Evolutionary conservation across 2,888 invertebrate genomes (phyloP).

Genomic region (Leptothorax acervorum): DNA sequence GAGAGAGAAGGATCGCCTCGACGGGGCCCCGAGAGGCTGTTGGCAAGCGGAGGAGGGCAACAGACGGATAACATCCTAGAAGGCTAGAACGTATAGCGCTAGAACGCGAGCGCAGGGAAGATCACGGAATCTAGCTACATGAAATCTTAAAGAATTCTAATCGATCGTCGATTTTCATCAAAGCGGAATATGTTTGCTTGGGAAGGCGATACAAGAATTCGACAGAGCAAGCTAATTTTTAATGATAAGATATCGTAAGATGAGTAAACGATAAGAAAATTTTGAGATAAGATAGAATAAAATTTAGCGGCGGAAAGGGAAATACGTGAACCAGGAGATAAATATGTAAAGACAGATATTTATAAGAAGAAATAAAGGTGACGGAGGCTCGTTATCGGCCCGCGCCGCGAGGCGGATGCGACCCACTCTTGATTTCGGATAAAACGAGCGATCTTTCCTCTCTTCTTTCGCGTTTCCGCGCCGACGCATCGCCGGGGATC

Average conservation of each 20-base stretch:
- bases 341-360: no score
- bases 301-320: neutral
- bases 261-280: neutral
- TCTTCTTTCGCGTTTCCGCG: constrained; percentile 40
- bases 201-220: neutral
- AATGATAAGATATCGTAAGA: neutral
- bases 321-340: no score
- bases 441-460: constrained; percentile 26
- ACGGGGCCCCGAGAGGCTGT: constrained; percentile 5
- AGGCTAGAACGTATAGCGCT: neutral
- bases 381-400: constrained; percentile 50
- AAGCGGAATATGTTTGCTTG: neutral
- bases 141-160: neutral
- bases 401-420: constrained; percentile 40
- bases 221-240: neutral
- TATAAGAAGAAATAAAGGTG: no score
- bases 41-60: constrained; percentile 53
- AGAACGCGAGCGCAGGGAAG: neutral
- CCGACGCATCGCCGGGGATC: constrained; percentile 14
- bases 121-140: neutral
- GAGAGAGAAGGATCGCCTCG: constrained; percentile 52
- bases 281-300: neutral
- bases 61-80: neutral
- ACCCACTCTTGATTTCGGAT: constrained; percentile 82
- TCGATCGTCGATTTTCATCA: neutral